A percentile compares a stretch with the other conserved stretches of the same genome.
These are phyloP conservation scores for Hecatera dysodea DNA, from an alignment of 2,888 invertebrate genomes.

Conservation along the genomic window DNA sequence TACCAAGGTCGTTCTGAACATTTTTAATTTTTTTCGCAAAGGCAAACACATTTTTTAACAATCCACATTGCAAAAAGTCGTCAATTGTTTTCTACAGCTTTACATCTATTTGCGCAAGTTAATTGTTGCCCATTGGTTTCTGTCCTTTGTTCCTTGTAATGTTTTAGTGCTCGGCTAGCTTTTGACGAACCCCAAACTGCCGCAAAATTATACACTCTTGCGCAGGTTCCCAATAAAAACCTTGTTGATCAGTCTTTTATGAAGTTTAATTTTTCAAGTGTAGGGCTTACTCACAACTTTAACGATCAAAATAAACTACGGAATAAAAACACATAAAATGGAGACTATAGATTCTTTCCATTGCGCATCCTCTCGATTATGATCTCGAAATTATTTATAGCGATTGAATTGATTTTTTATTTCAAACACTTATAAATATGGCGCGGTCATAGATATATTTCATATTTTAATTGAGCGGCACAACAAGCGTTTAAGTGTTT, in stretches of 20 bases:
- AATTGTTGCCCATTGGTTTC: constrained; percentile 69
- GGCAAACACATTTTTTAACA: constrained; percentile 75
- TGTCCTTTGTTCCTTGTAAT: constrained; percentile 65
- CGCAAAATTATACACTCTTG: constrained; percentile 28
- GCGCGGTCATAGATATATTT: constrained; percentile 31
- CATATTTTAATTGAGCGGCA: constrained; percentile 40
- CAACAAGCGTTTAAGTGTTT: constrained; percentile 51
- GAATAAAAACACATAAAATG: constrained; percentile 27
- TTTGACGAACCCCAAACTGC: constrained; percentile 40
- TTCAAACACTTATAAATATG: constrained; percentile 16
- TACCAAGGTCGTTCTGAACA: constrained; percentile 66
- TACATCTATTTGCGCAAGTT: constrained; percentile 80
- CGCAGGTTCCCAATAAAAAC: constrained; percentile 27
- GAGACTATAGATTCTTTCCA: constrained; percentile 24
- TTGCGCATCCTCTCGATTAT: constrained; percentile 18
- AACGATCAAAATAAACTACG: constrained; percentile 40
- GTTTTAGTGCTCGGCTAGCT: constrained; percentile 43
- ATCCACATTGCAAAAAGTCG: constrained; percentile 81
- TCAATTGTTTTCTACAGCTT: constrained; percentile 74
- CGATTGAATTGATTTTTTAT: constrained; percentile 22
- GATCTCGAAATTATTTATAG: constrained; percentile 22
- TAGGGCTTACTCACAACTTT: constrained; percentile 13
- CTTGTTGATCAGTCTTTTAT: constrained; percentile 24
- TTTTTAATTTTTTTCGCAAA: constrained; percentile 75
- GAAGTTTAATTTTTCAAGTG: constrained; percentile 28